phyloP scores from a whole-genome alignment of 92 coral and sea anemone species.

The Muricea muricata region DNA sequence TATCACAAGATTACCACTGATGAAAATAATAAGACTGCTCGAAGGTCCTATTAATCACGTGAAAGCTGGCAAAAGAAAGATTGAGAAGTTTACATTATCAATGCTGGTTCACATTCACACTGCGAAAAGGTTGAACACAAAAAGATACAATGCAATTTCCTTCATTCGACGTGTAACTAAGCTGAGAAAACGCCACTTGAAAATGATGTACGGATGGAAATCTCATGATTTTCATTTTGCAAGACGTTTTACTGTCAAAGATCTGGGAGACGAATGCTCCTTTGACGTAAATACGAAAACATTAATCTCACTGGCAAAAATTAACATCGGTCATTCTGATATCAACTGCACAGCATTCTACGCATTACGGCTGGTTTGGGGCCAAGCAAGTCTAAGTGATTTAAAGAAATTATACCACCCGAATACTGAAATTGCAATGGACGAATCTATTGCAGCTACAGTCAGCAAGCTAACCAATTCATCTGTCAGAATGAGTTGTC shows the following conservation, averaged over 20 bases:
- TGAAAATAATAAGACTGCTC: conserved; percentile 3
- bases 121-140: background rate
- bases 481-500: background rate
- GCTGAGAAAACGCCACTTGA: background rate
- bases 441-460: conserved; percentile 19
- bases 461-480: conserved; percentile 20
- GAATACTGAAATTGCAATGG: background rate
- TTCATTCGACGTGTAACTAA: background rate
- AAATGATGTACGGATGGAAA: conserved; percentile 22
- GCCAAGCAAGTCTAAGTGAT: conserved; percentile 19
- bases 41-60: background rate
- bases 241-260: conserved; percentile 9
- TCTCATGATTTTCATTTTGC: conserved; percentile 30
- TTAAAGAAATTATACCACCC: conserved; percentile 2
- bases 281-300: background rate
- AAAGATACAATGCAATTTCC: conserved; percentile 4
- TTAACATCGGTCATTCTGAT: conserved; percentile 2
- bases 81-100: conserved; percentile 10
- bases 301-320: conserved; percentile 10
- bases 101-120: background rate
- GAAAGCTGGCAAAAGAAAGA: conserved; percentile 3
- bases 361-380: conserved; percentile 24
- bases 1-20: background rate
- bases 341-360: background rate
- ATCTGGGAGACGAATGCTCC: background rate